Percentiles rank a stretch among this genome's conserved stretches.
These are phyloP conservation scores for Limonius californicus DNA, from an alignment of 1,140 invertebrate genomes.

Conservation along the genomic window DNA sequence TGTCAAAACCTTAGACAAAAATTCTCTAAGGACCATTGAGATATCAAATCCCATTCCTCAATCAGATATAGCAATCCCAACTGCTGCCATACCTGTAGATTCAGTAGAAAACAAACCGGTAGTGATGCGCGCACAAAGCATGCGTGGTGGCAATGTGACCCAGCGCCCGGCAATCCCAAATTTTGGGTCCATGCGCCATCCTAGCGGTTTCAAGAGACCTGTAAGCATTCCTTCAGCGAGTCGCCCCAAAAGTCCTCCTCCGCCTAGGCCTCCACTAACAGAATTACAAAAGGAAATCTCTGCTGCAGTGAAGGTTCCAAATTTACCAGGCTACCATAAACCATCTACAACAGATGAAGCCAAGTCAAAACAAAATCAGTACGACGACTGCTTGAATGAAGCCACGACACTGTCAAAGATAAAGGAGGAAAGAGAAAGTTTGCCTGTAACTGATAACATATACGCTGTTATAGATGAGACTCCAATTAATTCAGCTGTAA, in stretches of 20 bases:
- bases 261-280: constrained; percentile 55
- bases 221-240: constrained; percentile 60
- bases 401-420: constrained; percentile 58
- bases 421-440: constrained; percentile 55
- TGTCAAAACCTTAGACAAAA: constrained; percentile 63
- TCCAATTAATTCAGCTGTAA: constrained; percentile 50
- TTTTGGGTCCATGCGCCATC: constrained; percentile 75
- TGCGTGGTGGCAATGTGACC: constrained; percentile 59
- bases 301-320: constrained; percentile 45
- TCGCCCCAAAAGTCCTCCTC: constrained; percentile 62
- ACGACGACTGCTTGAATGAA: constrained; percentile 75
- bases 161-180: constrained; percentile 61
- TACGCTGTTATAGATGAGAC: constrained; percentile 82
- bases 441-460: constrained; percentile 65
- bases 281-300: constrained; percentile 39
- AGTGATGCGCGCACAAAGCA: constrained; percentile 71
- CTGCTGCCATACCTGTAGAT: constrained; percentile 51
- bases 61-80: constrained; percentile 59
- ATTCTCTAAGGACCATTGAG: constrained; percentile 66
- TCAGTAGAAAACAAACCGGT: constrained; percentile 51
- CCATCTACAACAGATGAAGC: constrained; percentile 37
- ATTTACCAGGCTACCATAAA: constrained; percentile 54
- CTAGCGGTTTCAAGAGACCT: constrained; percentile 59
- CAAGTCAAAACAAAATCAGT: constrained; percentile 53
- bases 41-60: constrained; percentile 79